These are phyloP conservation scores for Leptinotarsa rubiginosa DNA, from an alignment of 2,888 invertebrate species.

Conservation along the genomic window DNA sequence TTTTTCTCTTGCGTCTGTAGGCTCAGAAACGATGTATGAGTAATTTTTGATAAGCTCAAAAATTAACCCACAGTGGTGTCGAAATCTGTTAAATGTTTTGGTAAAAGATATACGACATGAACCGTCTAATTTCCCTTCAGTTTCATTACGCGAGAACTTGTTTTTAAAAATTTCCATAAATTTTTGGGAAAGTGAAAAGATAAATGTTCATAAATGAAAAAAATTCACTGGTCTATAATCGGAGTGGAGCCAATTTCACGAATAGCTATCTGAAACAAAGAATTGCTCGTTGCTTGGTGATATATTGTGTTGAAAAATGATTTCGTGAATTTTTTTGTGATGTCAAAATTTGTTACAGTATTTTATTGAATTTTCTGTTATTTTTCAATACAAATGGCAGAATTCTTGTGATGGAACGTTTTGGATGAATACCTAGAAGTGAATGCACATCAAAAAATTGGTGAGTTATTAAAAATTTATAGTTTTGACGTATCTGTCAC, in stretches of 20 bases:
- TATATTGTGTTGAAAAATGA: conserved; percentile 6
- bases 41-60: too few relatives aligned
- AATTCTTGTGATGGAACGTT: conserved; percentile 8
- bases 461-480: not conserved
- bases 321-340: conserved; percentile 5
- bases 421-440: not conserved
- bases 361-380: conserved; percentile 3
- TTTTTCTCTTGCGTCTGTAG: too few relatives aligned
- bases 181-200: too few relatives aligned
- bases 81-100: too few relatives aligned
- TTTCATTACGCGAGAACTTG: too few relatives aligned
- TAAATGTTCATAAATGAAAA: too few relatives aligned
- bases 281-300: conserved; percentile 6
- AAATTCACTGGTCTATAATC: too few relatives aligned
- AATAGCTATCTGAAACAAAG: not conserved
- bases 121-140: too few relatives aligned
- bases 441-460: not conserved
- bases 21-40: too few relatives aligned
- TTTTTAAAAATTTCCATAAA: too few relatives aligned
- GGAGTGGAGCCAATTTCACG: not conserved
- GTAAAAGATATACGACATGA: too few relatives aligned
- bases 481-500: not conserved
- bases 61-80: too few relatives aligned
- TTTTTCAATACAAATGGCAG: not conserved
- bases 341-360: conserved; percentile 13